Base-by-base conservation (phyloP, 1,140 invertebrate species). In the Apis laboriosa region DNA sequence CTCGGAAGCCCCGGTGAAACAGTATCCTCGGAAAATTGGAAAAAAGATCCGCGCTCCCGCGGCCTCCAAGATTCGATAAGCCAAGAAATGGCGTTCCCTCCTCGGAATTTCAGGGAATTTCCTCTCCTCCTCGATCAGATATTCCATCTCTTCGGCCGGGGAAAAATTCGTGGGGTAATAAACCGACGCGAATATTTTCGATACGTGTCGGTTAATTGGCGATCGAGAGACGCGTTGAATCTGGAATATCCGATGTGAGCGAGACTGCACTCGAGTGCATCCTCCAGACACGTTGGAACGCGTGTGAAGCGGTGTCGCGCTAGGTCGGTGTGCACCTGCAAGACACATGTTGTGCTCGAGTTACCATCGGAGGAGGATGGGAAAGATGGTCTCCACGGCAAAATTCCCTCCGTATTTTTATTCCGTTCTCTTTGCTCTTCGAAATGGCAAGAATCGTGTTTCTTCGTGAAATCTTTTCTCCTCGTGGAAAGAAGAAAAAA, bases 261-360 rank as follows among this genome's bases (percentile, higher is more conserved):
- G 70, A 83, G 63, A 58, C 61, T 73, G 73, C 67, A 74, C 63
- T 63, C 68, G 75, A 49, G 34, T 68, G 24, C 24, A 56, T 24
- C 34, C 34, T 34, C 2, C 53, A 17, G 73, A 71, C 49, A 55
- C 34, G 67, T 75, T 63, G n/a, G 7, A 63, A 83, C 75, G 60
- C 78, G 64, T 78, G 61, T 19, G 19, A 34, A 21, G 55, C 34
- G 34, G 58, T 64, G 74, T 68, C n/a, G 51, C 15, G 72, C n/a
- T 64, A 51, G 78, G 15, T 55, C n/a, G 58, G 34, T 66, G 61
- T 83, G 80, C 84, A 86, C 84, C 79, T 86, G 85, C 66, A 28
- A 71, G 66, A 78, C 80, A 86, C 75, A 76, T 87, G 85, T 86
- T 61, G 51, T 34, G 49, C 72, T 55, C 5, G 34, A 58, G 53